phyloP scores from a whole-genome alignment of 2,113 vertebrate species.

The Hemicordylus capensis region DNA sequence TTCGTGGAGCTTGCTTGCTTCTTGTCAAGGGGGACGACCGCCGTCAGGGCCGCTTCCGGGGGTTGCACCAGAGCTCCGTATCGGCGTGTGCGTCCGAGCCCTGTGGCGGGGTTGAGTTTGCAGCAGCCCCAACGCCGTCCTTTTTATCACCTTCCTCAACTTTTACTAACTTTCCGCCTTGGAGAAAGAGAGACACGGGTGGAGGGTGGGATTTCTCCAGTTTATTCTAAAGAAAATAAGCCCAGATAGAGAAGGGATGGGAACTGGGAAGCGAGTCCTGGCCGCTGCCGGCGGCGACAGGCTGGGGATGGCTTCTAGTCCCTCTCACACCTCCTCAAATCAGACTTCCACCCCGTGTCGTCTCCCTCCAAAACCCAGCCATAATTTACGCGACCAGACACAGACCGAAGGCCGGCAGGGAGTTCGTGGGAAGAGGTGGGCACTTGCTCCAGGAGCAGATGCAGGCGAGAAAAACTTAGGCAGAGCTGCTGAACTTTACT shows the following conservation, averaged over 20 bases:
- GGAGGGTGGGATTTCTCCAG: background rate
- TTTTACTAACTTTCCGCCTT: slow-evolving; percentile 6
- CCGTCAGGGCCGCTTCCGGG: slow-evolving; percentile 1
- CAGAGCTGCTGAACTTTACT: slow-evolving; percentile 16
- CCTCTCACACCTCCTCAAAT: slow-evolving; percentile 6
- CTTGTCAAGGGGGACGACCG: background rate
- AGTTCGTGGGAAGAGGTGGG: background rate
- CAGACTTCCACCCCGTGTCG: background rate
- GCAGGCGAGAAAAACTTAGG: background rate
- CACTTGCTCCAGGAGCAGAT: background rate
- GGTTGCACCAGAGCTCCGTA: background rate
- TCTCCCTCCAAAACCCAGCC: slow-evolving; percentile 10
- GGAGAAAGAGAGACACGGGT: no score
- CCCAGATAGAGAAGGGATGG: background rate
- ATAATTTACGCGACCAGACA: slow-evolving; percentile 15
- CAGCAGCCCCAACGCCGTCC: background rate
- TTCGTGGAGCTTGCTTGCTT: background rate
- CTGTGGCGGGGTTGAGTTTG: background rate
- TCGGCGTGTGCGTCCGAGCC: slow-evolving; percentile 1
- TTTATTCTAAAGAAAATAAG: background rate
- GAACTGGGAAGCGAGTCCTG: slow-evolving; percentile 1
- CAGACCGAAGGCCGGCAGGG: background rate
- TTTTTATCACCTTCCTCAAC: background rate
- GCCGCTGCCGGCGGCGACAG: background rate
- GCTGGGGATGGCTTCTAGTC: background rate